These are phyloP conservation scores for Nasonia longicornis DNA, from an alignment of 1,140 invertebrate species.

Conservation along the genomic window DNA sequence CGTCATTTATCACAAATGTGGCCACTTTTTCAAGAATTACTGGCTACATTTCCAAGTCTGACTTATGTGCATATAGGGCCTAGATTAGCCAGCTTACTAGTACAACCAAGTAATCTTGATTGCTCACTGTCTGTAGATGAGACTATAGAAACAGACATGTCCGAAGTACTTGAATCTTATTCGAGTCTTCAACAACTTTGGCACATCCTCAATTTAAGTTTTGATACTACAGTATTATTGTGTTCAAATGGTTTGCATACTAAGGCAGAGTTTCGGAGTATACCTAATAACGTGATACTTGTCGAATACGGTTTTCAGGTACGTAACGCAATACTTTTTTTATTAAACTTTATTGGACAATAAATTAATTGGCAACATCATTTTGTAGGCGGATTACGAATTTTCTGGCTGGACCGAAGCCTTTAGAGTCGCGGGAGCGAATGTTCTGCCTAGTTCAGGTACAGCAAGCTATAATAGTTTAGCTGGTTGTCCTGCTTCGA, in stretches of 20 bases:
- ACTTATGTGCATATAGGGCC: conserved; percentile 76
- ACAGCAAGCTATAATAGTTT: conserved; percentile 78
- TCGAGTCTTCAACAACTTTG: conserved; percentile 69
- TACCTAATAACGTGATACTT: conserved; percentile 74
- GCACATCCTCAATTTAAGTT: conserved; percentile 71
- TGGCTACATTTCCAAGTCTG: conserved; percentile 66
- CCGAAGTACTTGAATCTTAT: conserved; percentile 65
- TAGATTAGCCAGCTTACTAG: conserved; percentile 72
- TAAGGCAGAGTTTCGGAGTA: conserved; percentile 62
- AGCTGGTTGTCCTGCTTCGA: conserved; percentile 76
- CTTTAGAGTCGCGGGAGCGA: conserved; percentile 70
- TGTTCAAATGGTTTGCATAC: conserved; percentile 72
- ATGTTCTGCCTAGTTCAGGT: conserved; percentile 74
- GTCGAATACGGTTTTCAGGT: conserved; percentile 79
- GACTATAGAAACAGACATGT: conserved; percentile 69
- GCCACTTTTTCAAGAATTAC: conserved; percentile 71
- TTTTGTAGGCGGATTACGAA: conserved; percentile 75
- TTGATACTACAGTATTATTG: conserved; percentile 71
- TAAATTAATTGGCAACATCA: conserved; percentile 29
- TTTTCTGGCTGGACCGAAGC: conserved; percentile 73
- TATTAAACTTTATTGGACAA: conserved; percentile 5
- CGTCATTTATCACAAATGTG: conserved; percentile 73
- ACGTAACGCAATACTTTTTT: background rate
- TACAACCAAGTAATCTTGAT: conserved; percentile 65
- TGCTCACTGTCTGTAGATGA: conserved; percentile 62